Base-by-base conservation (phyloP, 2,797 vertebrate genomes). In the Lutjanus argentimaculatus region DNA sequence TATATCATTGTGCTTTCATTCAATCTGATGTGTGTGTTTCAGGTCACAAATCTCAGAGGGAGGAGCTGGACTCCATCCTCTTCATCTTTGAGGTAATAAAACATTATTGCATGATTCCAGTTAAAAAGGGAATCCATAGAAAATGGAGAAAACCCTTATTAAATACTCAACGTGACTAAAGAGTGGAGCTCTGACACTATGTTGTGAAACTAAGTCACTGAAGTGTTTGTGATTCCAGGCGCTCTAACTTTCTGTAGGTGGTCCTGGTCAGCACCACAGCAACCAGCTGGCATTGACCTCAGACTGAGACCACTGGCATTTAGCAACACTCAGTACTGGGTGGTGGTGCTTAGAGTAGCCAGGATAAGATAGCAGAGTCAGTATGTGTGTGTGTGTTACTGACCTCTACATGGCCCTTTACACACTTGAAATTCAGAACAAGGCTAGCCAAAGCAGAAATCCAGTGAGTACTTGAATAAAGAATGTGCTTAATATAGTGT, bases 11-110 rank as follows among this genome's bases (percentile, higher is more conserved):
- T 30, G 36, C 11, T 84, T 85, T 90, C 64, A 45, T 66, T 79
- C 2, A 62, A 36, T 8, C 6, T n/a, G 6, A 25, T 83, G 7
- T 64, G 6, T 85, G 7, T 85, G 55, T 94, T 91, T 67, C 93
- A 99, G 98, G 98, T 94, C 99, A 99, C 91, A 99, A 99, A 90
- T 99, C 99, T 77, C 98, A 99, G 91, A 97, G 99, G 89, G 99
- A 99, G 92, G 98, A 99, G 93, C 94, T 99, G 90, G 99, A 99
- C 96, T 98, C 97, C 67, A 99, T 99, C 94, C 97, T 99, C 91
- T 99, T 99, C 94, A 99, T 99, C 95, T 99, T 99, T 95, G 99
- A 99, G 97, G 99, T 99, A 96, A 95, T 45, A 8, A 2, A 62
- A 21, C 21, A 48, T 46, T 40, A n/a, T 22, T 17, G 17, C 11